Conservation (phyloP, 1,140 invertebrate species). For the Apolygus lucorum region DNA sequence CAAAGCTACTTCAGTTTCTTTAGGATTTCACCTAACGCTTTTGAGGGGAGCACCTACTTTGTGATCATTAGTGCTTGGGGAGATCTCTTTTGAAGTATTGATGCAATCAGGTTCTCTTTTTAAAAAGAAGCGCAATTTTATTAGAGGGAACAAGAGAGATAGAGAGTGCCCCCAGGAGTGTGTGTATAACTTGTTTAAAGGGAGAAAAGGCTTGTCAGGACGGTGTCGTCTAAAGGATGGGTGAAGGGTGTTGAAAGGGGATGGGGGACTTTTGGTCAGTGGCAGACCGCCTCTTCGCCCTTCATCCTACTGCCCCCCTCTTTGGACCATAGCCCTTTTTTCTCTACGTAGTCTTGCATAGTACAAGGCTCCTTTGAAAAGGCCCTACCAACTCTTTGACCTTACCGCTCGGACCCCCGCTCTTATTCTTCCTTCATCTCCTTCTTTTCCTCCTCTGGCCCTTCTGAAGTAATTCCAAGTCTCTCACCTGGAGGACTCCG, state of each 20-base stretch:
- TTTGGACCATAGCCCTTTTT: neutral
- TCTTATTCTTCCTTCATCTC: no score
- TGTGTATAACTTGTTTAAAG: neutral
- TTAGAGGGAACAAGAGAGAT: neutral
- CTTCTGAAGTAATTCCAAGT: no score
- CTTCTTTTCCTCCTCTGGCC: no score
- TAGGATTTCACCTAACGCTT: no score
- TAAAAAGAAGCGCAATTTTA: neutral
- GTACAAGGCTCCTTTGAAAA: neutral
- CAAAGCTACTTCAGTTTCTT: no score
- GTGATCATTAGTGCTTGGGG: no score
- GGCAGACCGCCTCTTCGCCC: neutral
- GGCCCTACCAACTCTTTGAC: neutral
- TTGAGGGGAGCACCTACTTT: no score
- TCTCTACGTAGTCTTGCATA: neutral
- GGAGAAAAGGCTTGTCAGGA: neutral
- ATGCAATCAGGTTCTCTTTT: neutral
- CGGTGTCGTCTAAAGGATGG: neutral
- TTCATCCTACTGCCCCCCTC: neutral
- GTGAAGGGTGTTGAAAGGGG: no score
- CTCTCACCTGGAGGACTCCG: no score
- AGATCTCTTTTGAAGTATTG: no score
- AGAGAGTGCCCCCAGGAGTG: neutral
- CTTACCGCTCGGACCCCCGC: no score
- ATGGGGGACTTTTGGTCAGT: neutral